These are phyloP conservation scores for Ifrita kowaldi DNA, from an alignment of 2,113 vertebrate genomes.

Conservation along the genomic window DNA sequence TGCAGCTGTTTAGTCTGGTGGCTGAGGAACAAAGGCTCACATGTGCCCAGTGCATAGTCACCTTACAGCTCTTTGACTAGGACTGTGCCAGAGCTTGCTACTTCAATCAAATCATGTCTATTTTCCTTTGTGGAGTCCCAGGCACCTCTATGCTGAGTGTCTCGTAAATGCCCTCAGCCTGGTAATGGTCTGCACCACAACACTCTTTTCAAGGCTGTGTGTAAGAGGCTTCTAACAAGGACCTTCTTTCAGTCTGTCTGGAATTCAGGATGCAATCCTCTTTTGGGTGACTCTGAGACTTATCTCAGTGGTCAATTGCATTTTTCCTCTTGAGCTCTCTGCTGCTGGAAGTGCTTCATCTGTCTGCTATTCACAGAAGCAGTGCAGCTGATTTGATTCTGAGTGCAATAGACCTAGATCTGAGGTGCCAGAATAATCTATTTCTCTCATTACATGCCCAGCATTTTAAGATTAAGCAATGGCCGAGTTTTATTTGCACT, in stretches of 20 bases:
- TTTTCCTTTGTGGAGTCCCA: not conserved
- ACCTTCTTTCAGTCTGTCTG: not conserved
- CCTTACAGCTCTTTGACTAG: not conserved
- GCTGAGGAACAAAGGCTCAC: not conserved
- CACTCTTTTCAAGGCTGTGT: not conserved
- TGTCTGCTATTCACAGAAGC: not conserved
- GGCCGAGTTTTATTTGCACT: not conserved
- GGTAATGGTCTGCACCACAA: not conserved
- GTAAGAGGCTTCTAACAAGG: not conserved
- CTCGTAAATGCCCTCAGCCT: not conserved
- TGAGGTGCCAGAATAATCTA: not conserved
- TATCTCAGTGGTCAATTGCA: not conserved
- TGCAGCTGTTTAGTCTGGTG: not conserved
- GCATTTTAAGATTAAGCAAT: conserved; percentile 9
- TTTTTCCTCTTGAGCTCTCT: not conserved
- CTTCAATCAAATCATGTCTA: not conserved
- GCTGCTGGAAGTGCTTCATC: not conserved
- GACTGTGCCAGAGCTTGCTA: not conserved
- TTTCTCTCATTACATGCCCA: not conserved
- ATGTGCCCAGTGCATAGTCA: rapidly evolving
- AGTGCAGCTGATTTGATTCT: not conserved
- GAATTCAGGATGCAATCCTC: not conserved
- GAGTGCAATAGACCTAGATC: not conserved
- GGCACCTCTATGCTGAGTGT: not conserved
- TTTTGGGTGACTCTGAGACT: not conserved